Percentiles rank a stretch among this genome's conserved stretches.
phyloP scores from a whole-genome alignment of 2,888 invertebrate genomes.

The Hermaeophaga mercurialis region DNA sequence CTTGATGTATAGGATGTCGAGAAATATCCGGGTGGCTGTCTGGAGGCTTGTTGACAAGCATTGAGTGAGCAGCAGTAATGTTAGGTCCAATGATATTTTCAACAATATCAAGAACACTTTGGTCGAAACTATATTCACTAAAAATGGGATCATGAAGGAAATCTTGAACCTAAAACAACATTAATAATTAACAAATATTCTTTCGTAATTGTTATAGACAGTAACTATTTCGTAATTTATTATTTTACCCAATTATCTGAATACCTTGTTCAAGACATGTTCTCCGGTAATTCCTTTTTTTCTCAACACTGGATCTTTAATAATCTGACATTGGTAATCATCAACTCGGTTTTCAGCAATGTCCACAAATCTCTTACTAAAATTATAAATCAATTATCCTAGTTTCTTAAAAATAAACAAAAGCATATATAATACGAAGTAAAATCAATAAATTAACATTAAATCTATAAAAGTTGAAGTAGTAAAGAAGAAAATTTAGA shows the following conservation, averaged over 20 bases:
- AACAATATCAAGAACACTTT: constrained; percentile 70
- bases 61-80: constrained; percentile 78
- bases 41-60: constrained; percentile 91
- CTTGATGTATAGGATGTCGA: constrained; percentile 73
- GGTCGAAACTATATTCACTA: constrained; percentile 68
- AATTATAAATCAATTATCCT: constrained; percentile 11
- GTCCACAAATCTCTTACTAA: constrained; percentile 71
- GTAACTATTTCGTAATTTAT: no score
- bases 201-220: no score
- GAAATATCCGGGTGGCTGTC: constrained; percentile 68
- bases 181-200: no score
- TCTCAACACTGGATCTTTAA: constrained; percentile 70
- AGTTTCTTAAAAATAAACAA: no score
- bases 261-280: constrained; percentile 72
- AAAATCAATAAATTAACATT: no score
- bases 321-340: constrained; percentile 61
- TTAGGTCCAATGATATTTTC: constrained; percentile 76
- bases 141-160: constrained; percentile 76
- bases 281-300: constrained; percentile 67
- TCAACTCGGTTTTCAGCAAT: constrained; percentile 66
- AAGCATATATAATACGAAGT: no score
- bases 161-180: constrained; percentile 71
- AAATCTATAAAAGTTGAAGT: no score
- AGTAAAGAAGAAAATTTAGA: no score
- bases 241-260: neutral